phyloP scores from a whole-genome alignment of 2,797 vertebrate genomes.

The Fistularia tabacaria region DNA sequence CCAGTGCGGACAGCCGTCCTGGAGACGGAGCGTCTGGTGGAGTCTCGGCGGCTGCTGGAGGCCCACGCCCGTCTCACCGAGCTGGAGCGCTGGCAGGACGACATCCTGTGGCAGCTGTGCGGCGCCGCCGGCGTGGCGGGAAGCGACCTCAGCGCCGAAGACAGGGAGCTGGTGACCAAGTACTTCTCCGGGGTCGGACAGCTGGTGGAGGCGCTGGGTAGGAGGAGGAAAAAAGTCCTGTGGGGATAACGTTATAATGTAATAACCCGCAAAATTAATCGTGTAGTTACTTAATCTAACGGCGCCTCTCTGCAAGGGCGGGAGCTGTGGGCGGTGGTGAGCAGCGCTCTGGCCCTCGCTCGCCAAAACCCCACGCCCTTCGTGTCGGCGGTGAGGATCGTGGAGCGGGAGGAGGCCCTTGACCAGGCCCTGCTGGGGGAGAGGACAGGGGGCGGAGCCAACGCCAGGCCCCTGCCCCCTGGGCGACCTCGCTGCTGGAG shows the following conservation, averaged over 20 bases:
- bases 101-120: constrained; percentile 82
- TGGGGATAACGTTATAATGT: not conserved
- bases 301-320: constrained; percentile 49
- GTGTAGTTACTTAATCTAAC: not conserved
- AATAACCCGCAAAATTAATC: not conserved
- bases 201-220: constrained; percentile 83
- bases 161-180: constrained; percentile 72
- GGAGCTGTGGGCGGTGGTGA: constrained; percentile 85
- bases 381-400: constrained; percentile 88
- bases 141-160: constrained; percentile 55
- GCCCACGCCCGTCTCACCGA: constrained; percentile 87
- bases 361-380: constrained; percentile 85
- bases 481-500: constrained; percentile 88
- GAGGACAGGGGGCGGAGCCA: constrained; percentile 32
- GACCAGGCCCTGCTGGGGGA: constrained; percentile 73
- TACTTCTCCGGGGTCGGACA: constrained; percentile 84
- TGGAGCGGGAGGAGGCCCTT: constrained; percentile 87
- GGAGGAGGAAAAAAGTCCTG: constrained; percentile 33
- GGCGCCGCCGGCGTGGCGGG: constrained; percentile 40
- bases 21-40: constrained; percentile 81
- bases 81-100: constrained; percentile 85
- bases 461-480: constrained; percentile 69
- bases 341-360: constrained; percentile 78
- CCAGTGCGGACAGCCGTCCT: constrained; percentile 77
- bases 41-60: constrained; percentile 81